Percentiles rank a stretch among this genome's conserved stretches.
Evolutionary conservation across 2,888 invertebrate genomes (phyloP).

Genomic region (Lasius platythorax): DNA sequence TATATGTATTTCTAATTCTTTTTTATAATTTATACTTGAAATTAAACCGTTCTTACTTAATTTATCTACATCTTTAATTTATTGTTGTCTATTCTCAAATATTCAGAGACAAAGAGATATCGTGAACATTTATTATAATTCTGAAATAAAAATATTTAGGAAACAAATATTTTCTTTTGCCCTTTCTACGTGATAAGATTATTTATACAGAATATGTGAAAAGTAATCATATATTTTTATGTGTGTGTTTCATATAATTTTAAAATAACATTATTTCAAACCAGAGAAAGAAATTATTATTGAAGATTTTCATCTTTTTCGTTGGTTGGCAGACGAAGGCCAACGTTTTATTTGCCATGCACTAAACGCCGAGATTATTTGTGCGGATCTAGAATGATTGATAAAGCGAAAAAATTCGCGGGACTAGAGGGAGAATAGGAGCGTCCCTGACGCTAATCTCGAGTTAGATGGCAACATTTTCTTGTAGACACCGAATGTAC

Average conservation of each 20-base stretch:
- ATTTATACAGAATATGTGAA: not conserved
- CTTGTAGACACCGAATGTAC: conserved; percentile 77
- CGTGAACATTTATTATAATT: not conserved
- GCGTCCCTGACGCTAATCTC: conserved; percentile 81
- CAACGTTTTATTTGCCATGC: no score
- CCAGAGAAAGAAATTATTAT: not conserved
- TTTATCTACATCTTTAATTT: not conserved
- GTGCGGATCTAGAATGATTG: conserved; percentile 18
- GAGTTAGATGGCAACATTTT: conserved; percentile 81
- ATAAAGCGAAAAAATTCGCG: not conserved
- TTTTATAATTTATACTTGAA: not conserved
- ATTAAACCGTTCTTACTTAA: not conserved
- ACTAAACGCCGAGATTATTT: conserved; percentile 15
- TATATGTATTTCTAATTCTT: not conserved
- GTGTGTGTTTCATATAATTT: not conserved
- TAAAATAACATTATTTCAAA: not conserved
- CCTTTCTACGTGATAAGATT: not conserved
- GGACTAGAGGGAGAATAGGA: conserved; percentile 50
- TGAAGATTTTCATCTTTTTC: not conserved
- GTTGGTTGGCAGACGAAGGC: not conserved
- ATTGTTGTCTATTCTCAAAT: not conserved
- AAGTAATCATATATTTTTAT: not conserved
- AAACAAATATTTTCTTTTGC: not conserved
- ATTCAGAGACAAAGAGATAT: not conserved
- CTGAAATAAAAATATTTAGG: not conserved